A percentile compares a stretch with the other conserved stretches of the same genome.
These are phyloP conservation scores for Pseudomyrmex cubaensis DNA, from an alignment of 1,140 invertebrate genomes.

Conservation along the genomic window DNA sequence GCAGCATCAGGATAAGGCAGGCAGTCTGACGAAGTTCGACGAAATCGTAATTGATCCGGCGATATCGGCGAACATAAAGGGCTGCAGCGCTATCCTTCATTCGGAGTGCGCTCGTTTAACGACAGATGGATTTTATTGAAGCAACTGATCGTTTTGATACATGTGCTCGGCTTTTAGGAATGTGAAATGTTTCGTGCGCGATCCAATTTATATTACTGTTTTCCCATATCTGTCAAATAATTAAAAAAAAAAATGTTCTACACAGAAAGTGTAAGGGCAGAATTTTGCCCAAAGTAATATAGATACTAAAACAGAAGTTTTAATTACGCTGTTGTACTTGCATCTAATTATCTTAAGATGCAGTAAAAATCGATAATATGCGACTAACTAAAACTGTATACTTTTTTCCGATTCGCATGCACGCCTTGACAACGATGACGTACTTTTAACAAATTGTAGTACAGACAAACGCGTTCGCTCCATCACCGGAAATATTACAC, in stretches of 20 bases:
- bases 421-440: neutral
- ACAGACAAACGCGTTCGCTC: neutral
- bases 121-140: constrained; percentile 39
- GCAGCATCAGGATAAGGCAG: constrained; percentile 4
- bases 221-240: constrained; percentile 2
- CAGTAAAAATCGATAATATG: neutral
- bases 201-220: constrained; percentile 32
- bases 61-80: constrained; percentile 33
- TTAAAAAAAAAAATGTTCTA: too few species aligned
- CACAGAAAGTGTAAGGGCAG: neutral
- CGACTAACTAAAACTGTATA: neutral
- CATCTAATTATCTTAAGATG: neutral
- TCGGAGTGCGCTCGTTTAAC: constrained; percentile 10
- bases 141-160: constrained; percentile 3
- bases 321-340: neutral
- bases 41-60: constrained; percentile 47
- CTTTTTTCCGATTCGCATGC: neutral
- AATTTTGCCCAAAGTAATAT: neutral
- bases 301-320: constrained; percentile 8
- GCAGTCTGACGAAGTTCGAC: constrained; percentile 29
- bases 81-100: neutral
- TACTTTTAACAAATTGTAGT: neutral
- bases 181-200: neutral
- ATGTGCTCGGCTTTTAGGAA: neutral
- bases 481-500: constrained; percentile 60